These are phyloP conservation scores for Peromyscus maniculatus DNA, from an alignment of 2,113 vertebrate species.

Conservation along the genomic window DNA sequence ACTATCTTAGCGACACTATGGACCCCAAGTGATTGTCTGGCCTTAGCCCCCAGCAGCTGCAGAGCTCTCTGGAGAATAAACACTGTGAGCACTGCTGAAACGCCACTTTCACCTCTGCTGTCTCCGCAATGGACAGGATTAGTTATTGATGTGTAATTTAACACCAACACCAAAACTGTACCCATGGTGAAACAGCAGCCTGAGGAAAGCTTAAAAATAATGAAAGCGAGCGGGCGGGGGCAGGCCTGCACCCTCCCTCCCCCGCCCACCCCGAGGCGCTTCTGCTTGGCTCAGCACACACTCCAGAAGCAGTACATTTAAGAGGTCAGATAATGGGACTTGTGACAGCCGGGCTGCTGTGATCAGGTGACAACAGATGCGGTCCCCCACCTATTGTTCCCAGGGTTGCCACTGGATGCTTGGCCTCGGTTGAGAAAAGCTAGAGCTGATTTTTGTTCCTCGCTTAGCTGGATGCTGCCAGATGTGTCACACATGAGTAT, in stretches of 20 bases:
- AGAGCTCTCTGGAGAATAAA: conserved; percentile 72
- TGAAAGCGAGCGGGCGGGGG: conserved; percentile 16
- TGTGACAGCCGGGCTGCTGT: conserved; percentile 13
- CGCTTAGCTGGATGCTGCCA: conserved; percentile 96
- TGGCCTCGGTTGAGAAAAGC: conserved; percentile 95
- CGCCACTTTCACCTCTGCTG: conserved; percentile 54
- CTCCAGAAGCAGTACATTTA: conserved; percentile 68
- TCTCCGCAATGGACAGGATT: conserved; percentile 56
- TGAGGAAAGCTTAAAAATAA: conserved; percentile 30
- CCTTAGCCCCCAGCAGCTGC: conserved; percentile 58
- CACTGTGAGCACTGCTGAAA: conserved; percentile 66
- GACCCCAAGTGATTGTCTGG: conserved; percentile 69
- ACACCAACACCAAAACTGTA: conserved; percentile 64
- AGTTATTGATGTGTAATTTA: conserved; percentile 74
- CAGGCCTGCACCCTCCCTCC: background rate
- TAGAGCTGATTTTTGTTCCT: conserved; percentile 96
- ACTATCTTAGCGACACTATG: conserved; percentile 53
- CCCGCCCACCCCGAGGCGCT: background rate
- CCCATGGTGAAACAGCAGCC: conserved; percentile 47
- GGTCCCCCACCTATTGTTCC: conserved; percentile 93
- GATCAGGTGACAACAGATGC: conserved; percentile 67
- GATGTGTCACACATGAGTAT: conserved; percentile 95
- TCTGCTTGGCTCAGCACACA: conserved; percentile 74
- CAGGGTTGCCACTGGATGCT: conserved; percentile 84
- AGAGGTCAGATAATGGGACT: conserved; percentile 75